Evolutionary conservation across 1,140 invertebrate species (phyloP), one percentile per base, ranked within the genome.

Genomic region (Drosophila nigrodunni): DNA sequence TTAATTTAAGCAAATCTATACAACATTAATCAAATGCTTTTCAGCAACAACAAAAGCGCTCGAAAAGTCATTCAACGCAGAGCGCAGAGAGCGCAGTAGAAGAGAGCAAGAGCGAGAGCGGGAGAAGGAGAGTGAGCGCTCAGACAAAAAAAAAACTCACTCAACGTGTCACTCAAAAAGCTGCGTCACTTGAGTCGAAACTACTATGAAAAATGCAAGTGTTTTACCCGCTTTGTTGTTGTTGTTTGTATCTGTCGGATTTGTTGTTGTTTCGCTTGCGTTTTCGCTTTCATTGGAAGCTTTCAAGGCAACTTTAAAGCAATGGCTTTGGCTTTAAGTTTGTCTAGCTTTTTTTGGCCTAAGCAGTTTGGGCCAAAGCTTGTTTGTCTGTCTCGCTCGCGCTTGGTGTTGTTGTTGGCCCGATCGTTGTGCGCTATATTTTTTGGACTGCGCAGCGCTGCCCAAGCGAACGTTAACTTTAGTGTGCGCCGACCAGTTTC

Each of bases 401-500:
- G 39, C 75, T 58, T 61, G 47, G 52, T 60, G 44, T 46, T 18
- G 44, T 54, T 57, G 44, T 50, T 62, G 67, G 52, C 67, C 15
- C 64, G 71, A 67, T 69, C 57, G 70, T 78, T 72, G 75, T 74
- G 71, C 46, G 73, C 73, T 78, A 71, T 78, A 78, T 75, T 70
- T 79, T 87, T 87, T 87, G 79, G 82, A 80, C 82, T 83, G 77
- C 70, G 82, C 68, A 39, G 83, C 82, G 80, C 85, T 71, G 77
- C 70, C 83, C 77, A 57, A 82, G 83, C 85, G 83, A 88, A 77
- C 80, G 71, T 89, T 89, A 81, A 89, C 85, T 90, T 92, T 82
- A 92, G 90, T 92, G 90, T 92, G 90, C 85, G 90, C 90, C 90
- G 90, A 92, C 88, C 83, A 89, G 90, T 92, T 92, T 92, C 88